Base-by-base conservation (phyloP, 2,113 vertebrate species). In the Centropristis striata region DNA sequence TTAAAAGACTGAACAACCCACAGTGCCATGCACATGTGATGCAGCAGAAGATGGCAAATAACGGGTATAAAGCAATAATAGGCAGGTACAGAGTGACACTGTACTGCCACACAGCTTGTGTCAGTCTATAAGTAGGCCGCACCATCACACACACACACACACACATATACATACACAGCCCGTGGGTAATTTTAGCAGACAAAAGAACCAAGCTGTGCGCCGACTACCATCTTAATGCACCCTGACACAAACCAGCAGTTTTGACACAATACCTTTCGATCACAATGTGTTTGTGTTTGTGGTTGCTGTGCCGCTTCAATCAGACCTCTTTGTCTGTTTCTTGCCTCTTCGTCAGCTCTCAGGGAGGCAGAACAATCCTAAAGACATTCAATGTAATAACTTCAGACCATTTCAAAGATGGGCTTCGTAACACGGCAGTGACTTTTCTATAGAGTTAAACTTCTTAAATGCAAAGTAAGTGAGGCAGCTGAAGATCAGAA, bases 211-310 rank as follows among this genome's bases (percentile, higher is more conserved):
- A 71, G 76, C 65, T 67, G 71, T 51, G 71, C n/a, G 12, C 37
- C 8, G 60, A 85, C 78, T 65, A 42, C 59, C 53, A 75, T 73
- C 71, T 88, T 88, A 85, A 92, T 90, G 78, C 61, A 76, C 61
- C 60, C 55, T 90, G 86, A 93, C 85, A 83, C 68, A 89, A 89
- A 86, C 20, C 23, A 82, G 73, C 16, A 1, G 58, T 70, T 80
- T 75, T 85, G 84, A 86, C 88, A 91, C 84, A 84, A 89, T 78
- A 41, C 50, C 64, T 68, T 83, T 86, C 79, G n/a, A 88, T 89
- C 76, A 81, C 60, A 83, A 61, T 61, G 63, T 75, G 75, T 81
- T 82, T 86, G 37, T 78, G 67, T 81, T 85, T 80, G 71, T 1
- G 21, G 72, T 23, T 2, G 57, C 46, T 47, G 61, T 53, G 78